phyloP scores from a whole-genome alignment of 2,113 vertebrate genomes.

The Percina caprodes region DNA sequence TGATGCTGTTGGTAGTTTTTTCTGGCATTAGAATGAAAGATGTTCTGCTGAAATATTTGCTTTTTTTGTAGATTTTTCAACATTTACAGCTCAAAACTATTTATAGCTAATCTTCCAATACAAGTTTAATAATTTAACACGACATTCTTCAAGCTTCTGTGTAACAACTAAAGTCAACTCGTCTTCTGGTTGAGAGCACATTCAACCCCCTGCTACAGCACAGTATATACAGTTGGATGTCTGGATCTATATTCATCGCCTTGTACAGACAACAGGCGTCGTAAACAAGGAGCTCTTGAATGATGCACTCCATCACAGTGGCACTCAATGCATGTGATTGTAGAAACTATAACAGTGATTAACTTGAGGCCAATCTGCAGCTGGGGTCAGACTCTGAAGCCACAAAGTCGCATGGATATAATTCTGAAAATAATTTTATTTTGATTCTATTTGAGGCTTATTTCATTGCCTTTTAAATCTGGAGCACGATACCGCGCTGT shows the following conservation, averaged over 20 bases:
- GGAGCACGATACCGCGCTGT: not conserved
- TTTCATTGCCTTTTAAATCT: not conserved
- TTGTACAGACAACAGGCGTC: not conserved
- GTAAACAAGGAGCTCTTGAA: constrained; percentile 6
- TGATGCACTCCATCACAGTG: not conserved
- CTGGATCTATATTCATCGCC: not conserved
- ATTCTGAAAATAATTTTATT: not conserved
- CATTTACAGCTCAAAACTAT: no score
- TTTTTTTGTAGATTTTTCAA: not conserved
- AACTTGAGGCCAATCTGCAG: constrained; percentile 7
- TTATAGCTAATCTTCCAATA: not conserved
- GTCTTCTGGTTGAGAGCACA: not conserved
- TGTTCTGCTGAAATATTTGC: no score
- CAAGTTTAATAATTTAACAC: not conserved
- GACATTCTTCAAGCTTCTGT: not conserved
- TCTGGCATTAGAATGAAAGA: not conserved
- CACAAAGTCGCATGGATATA: not conserved
- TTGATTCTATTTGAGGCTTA: not conserved
- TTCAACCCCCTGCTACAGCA: not conserved
- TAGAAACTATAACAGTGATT: not conserved
- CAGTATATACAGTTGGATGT: not conserved
- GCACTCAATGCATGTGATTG: not conserved
- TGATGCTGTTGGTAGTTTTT: not conserved
- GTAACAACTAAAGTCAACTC: not conserved
- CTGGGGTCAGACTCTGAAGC: constrained; percentile 2